Base-by-base conservation (phyloP, 2,888 invertebrate species). In the Sisyra terminalis region DNA sequence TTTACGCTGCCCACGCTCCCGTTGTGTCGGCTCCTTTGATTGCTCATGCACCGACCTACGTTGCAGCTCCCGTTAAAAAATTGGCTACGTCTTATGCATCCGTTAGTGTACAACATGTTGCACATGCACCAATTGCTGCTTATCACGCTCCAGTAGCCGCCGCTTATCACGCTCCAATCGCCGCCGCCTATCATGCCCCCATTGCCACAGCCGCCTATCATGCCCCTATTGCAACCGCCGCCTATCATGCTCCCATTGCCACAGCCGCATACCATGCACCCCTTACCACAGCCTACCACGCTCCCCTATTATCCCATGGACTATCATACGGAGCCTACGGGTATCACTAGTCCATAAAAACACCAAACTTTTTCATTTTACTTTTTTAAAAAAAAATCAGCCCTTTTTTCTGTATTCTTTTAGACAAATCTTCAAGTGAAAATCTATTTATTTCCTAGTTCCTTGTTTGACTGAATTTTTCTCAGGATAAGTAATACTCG, bases 1-100 rank as follows among this genome's bases (percentile, higher is more conserved):
- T 30, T 14, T 17, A 16, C 15, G 38, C 38, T 8, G 38, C 38
- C 10, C 38, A 15, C 9, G 40, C 40, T 14, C 40, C 40, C n/a
- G 24, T 40, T 10, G 17, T 30, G 14, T 30, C n/a, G n/a, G 40
- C 40, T 13, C 40, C 40, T 3, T 9, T 40, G 3, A 3, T 39
- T 2, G 7, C 13, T 16, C 16, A 13, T 13, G 39, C 39, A 11
- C 39, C 39, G 9, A 39, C 29, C 13, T 10, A 13, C 14, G 36
- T 14, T 13, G 13, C 36, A 7, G 37, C 37, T 37, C 17, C 37
- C 11, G 18, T 16, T 24, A 18, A 32, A 9, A 32, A 11, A 18
- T 3, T 16, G 3, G 37, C 37, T 3, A 37, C 37, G 18, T 37
- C 37, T 9, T 37, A 37, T 18, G 7, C 37, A 2, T 17, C 15